phyloP scores from a whole-genome alignment of 2,797 vertebrate genomes.

The Toxotes lorentzi region DNA sequence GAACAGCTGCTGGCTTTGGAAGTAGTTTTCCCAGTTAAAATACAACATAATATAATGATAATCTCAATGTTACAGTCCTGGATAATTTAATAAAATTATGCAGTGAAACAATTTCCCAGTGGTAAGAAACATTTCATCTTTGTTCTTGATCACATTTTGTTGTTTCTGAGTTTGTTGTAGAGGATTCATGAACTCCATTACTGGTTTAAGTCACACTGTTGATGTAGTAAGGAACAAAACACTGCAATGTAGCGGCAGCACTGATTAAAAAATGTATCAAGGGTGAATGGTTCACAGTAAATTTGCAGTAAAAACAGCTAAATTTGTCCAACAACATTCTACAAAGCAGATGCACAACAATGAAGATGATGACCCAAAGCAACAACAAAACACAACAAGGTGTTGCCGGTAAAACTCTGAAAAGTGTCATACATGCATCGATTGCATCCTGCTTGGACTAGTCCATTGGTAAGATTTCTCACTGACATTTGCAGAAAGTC shows the following conservation, averaged over 20 bases:
- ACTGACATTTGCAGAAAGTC: neutral
- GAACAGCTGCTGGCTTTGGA: constrained; percentile 6
- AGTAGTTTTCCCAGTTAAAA: neutral
- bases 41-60: constrained; percentile 12
- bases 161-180: neutral
- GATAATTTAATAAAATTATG: neutral
- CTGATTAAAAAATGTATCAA: neutral
- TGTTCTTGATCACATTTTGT: neutral
- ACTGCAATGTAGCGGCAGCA: neutral
- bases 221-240: neutral
- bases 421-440: neutral
- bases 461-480: neutral
- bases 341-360: neutral
- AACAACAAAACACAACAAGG: neutral
- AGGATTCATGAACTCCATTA: neutral
- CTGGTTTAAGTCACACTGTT: neutral
- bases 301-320: too few relatives aligned
- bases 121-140: neutral
- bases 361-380: neutral
- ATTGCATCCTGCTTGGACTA: too few relatives aligned
- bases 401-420: neutral
- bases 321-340: too few relatives aligned
- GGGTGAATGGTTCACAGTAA: neutral
- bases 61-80: neutral
- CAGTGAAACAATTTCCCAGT: neutral